Percentiles rank a stretch among this genome's conserved stretches.
Evolutionary conservation across 2,888 invertebrate species (phyloP).

Genomic region (Caenorhabditis sinica): DNA sequence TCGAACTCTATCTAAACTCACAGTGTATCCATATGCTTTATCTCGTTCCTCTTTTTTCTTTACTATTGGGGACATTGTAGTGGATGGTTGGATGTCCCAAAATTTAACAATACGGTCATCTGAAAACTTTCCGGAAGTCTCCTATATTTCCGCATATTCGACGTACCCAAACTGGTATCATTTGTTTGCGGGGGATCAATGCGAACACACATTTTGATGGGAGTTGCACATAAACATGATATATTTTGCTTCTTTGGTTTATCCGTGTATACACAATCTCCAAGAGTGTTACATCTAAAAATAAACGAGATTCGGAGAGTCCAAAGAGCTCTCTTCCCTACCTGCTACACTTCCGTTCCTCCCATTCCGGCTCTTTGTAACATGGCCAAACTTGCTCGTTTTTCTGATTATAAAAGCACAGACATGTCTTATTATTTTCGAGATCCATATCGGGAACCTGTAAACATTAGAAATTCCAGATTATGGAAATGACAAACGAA

Average conservation of each 20-base stretch:
- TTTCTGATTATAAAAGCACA: conserved; percentile 82
- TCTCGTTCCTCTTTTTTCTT: conserved; percentile 78
- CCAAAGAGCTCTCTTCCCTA: conserved; percentile 2
- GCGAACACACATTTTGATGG: conserved; percentile 79
- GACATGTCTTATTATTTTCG: conserved; percentile 75
- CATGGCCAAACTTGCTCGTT: conserved; percentile 82
- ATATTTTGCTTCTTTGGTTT: conserved; percentile 59
- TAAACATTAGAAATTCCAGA: not conserved
- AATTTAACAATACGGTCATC: conserved; percentile 78
- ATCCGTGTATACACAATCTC: conserved; percentile 78
- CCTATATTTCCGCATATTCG: not conserved
- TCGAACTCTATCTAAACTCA: not conserved
- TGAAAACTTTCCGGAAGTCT: conserved; percentile 34
- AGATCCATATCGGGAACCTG: conserved; percentile 54
- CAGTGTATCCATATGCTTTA: conserved; percentile 78
- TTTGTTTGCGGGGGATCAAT: conserved; percentile 74
- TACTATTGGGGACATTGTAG: conserved; percentile 74
- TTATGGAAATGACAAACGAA: not conserved
- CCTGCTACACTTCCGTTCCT: conserved; percentile 76
- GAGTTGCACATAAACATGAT: conserved; percentile 78
- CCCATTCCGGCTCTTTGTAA: conserved; percentile 77
- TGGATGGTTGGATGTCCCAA: conserved; percentile 79
- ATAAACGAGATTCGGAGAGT: not conserved
- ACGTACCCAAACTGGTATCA: conserved; percentile 60
- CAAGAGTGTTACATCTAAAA: conserved; percentile 77